These are phyloP conservation scores for Peucedramus taeniatus DNA, from an alignment of 2,113 vertebrate species.

Conservation along the genomic window DNA sequence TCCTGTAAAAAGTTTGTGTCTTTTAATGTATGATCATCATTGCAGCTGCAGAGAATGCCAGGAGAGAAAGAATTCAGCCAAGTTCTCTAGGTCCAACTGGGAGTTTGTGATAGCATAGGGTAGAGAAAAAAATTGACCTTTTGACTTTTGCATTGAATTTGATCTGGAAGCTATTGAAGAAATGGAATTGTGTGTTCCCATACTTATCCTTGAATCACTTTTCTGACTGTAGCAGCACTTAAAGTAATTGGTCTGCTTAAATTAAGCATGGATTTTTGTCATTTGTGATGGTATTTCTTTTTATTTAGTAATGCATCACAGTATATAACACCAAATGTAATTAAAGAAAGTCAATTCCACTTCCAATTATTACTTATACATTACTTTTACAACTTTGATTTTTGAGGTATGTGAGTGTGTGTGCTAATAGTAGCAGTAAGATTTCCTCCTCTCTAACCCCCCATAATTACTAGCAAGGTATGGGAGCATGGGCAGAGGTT, in stretches of 20 bases:
- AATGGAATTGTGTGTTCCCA: neutral
- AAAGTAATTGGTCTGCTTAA: constrained; percentile 38
- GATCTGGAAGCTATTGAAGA: constrained; percentile 18
- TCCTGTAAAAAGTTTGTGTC: neutral
- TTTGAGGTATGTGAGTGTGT: neutral
- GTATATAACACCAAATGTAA: neutral
- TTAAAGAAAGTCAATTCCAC: constrained; percentile 4
- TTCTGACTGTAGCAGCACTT: constrained; percentile 33
- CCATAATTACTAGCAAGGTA: neutral
- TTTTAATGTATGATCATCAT: neutral
- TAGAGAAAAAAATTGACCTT: neutral
- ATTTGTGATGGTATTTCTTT: constrained; percentile 26
- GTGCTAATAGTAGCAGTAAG: neutral
- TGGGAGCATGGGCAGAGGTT: neutral
- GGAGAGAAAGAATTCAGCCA: neutral
- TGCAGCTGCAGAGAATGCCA: neutral
- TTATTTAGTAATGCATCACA: constrained; percentile 17
- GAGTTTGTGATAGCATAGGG: neutral
- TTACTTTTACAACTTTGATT: neutral
- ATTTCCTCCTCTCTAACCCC: fast-evolving
- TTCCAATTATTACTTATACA: constrained; percentile 15
- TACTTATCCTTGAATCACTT: constrained; percentile 40
- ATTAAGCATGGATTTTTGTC: constrained; percentile 23
- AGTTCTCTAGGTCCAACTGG: neutral
- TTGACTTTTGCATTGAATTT: constrained; percentile 9